These are phyloP conservation scores for Palythoa caribaeorum DNA, from an alignment of 92 coral and sea anemone genomes.

Conservation along the genomic window DNA sequence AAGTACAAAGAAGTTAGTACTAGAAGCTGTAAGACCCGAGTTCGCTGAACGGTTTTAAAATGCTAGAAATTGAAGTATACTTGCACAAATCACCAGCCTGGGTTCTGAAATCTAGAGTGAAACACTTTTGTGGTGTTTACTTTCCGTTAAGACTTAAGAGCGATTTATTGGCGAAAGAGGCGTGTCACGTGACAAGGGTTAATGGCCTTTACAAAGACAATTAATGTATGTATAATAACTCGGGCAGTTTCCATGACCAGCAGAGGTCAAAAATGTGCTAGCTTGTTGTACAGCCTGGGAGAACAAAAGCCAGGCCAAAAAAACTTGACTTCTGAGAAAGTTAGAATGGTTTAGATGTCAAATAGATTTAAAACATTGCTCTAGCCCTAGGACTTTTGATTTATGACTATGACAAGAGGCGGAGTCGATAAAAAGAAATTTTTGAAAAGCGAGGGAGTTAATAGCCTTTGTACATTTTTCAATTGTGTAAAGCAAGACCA, in stretches of 20 bases:
- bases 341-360: background rate
- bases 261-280: conserved; percentile 11
- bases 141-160: conserved; percentile 40
- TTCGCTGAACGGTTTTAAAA: conserved; percentile 25
- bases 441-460: background rate
- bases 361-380: conserved; percentile 6
- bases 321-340: background rate
- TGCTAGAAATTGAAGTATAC: conserved; percentile 34
- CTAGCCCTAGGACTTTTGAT: background rate
- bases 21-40: background rate
- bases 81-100: conserved; percentile 11
- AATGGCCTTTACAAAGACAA: conserved; percentile 29
- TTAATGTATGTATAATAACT: background rate
- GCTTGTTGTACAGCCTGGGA: conserved; percentile 1
- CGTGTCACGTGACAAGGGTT: conserved; percentile 36
- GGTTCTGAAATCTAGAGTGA: conserved; percentile 35
- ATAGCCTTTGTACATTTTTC: conserved; percentile 20
- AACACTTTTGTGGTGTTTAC: conserved; percentile 39
- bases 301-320: background rate
- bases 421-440: background rate
- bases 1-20: background rate
- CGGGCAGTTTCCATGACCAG: conserved; percentile 4
- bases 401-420: conserved; percentile 22
- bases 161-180: conserved; percentile 42
- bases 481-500: conserved; percentile 41